Conservation (phyloP, 1,140 invertebrate species). For the Panagrolaimus sp. region DNA sequence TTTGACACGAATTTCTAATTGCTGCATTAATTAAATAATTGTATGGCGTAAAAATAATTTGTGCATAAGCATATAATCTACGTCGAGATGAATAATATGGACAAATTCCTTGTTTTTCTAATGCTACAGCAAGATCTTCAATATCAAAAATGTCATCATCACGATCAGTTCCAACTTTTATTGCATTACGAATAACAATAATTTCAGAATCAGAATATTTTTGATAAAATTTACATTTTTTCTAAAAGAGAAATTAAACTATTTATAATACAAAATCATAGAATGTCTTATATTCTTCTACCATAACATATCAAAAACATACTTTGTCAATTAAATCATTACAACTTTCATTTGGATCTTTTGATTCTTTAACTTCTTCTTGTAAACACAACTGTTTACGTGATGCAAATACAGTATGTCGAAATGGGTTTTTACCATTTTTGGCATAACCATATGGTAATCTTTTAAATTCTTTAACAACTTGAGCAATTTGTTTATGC, state of each 20-base stretch:
- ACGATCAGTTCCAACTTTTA: too few species aligned
- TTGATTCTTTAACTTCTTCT: slow-evolving; percentile 57
- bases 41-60: slow-evolving; percentile 79
- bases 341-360: not conserved
- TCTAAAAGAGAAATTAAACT: slow-evolving; percentile 26
- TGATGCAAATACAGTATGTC: slow-evolving; percentile 72
- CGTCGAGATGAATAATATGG: slow-evolving; percentile 70
- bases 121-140: slow-evolving; percentile 45
- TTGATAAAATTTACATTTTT: slow-evolving; percentile 21
- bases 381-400: slow-evolving; percentile 73
- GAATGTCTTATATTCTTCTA: slow-evolving; percentile 9
- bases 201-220: too few species aligned
- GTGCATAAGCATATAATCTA: slow-evolving; percentile 64
- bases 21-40: slow-evolving; percentile 70
- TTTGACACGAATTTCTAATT: slow-evolving; percentile 43
- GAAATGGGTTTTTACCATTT: slow-evolving; percentile 48
- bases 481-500: slow-evolving; percentile 74
- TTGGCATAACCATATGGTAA: slow-evolving; percentile 34
- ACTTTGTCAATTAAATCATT: not conserved
- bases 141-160: slow-evolving; percentile 64
- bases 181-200: too few species aligned
- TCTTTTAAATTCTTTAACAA: slow-evolving; percentile 67
- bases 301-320: too few species aligned
- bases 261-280: slow-evolving; percentile 22
- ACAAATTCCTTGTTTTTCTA: slow-evolving; percentile 62